Percentiles rank a stretch among this genome's conserved stretches.
Evolutionary conservation across 2,888 invertebrate genomes (phyloP).

Genomic region (Meiosimyza platycephala): DNA sequence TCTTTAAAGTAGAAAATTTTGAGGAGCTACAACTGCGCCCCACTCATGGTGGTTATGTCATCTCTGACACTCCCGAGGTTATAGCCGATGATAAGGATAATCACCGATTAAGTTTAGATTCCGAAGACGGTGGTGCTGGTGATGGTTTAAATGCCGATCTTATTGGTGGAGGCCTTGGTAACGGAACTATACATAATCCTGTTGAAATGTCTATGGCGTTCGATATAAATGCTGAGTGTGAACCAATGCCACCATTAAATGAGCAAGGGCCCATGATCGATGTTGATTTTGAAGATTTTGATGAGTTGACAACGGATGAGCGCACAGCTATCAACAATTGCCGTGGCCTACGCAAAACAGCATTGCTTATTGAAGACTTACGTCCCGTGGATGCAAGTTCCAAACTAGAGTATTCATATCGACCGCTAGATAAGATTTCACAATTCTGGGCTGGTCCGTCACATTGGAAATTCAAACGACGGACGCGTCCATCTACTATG

Average conservation of each 20-base stretch:
- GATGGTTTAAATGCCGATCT: slow-evolving; percentile 28
- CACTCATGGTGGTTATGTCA: slow-evolving; percentile 60
- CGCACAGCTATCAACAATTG: slow-evolving; percentile 61
- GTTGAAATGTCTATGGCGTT: slow-evolving; percentile 73
- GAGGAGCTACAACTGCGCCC: slow-evolving; percentile 56
- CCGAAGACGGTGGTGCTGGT: slow-evolving; percentile 39
- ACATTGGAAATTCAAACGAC: slow-evolving; percentile 82
- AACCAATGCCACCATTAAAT: slow-evolving; percentile 70
- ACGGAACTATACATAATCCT: slow-evolving; percentile 66
- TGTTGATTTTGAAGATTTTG: slow-evolving; percentile 67
- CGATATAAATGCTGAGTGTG: slow-evolving; percentile 74
- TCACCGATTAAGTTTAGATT: slow-evolving; percentile 31
- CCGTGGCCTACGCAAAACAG: slow-evolving; percentile 61
- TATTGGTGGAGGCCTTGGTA: slow-evolving; percentile 54
- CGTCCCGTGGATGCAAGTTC: slow-evolving; percentile 70
- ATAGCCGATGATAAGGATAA: slow-evolving; percentile 51
- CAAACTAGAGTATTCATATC: slow-evolving; percentile 79
- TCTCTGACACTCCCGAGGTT: slow-evolving; percentile 61
- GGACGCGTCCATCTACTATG: slow-evolving; percentile 50
- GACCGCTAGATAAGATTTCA: slow-evolving; percentile 68
- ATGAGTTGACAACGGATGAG: slow-evolving; percentile 66
- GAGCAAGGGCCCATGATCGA: slow-evolving; percentile 54
- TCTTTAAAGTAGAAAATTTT: slow-evolving; percentile 49
- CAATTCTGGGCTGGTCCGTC: slow-evolving; percentile 84
- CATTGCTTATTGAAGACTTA: slow-evolving; percentile 70